Conservation (phyloP, 2,797 vertebrate species). For the Crotalus adamanteus region DNA sequence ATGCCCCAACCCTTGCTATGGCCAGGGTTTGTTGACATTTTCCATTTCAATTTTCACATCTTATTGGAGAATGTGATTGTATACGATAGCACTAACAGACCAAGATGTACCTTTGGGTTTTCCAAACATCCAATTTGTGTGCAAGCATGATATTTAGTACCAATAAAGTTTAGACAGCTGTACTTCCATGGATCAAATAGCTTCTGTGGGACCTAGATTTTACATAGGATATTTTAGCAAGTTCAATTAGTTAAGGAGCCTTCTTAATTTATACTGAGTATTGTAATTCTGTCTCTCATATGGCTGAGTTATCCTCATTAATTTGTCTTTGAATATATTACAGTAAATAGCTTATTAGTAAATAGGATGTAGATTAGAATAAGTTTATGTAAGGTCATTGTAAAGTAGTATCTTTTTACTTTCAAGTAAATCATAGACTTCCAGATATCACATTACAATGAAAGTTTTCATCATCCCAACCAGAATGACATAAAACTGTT, state of each 20-base stretch:
- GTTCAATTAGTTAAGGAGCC: constrained; percentile 13
- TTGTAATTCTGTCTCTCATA: constrained; percentile 16
- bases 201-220: constrained; percentile 52
- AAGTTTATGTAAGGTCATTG: neutral
- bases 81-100: constrained; percentile 44
- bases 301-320: constrained; percentile 30
- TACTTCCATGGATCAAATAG: constrained; percentile 58
- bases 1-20: constrained; percentile 60
- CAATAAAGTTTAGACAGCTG: constrained; percentile 60
- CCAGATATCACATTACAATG: neutral
- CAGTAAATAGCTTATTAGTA: constrained; percentile 49
- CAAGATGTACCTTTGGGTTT: constrained; percentile 55
- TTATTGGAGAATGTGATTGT: constrained; percentile 66
- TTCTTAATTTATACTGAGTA: neutral
- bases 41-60: constrained; percentile 67
- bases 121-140: constrained; percentile 14
- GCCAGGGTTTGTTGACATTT: constrained; percentile 59
- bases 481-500: neutral
- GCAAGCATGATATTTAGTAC: constrained; percentile 65
- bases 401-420: constrained; percentile 19
- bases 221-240: constrained; percentile 41
- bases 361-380: constrained; percentile 56
- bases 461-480: neutral
- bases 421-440: constrained; percentile 36
- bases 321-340: constrained; percentile 23